phyloP scores from a whole-genome alignment of 2,797 vertebrate genomes.

The Acrossocheilus fasciatus region DNA sequence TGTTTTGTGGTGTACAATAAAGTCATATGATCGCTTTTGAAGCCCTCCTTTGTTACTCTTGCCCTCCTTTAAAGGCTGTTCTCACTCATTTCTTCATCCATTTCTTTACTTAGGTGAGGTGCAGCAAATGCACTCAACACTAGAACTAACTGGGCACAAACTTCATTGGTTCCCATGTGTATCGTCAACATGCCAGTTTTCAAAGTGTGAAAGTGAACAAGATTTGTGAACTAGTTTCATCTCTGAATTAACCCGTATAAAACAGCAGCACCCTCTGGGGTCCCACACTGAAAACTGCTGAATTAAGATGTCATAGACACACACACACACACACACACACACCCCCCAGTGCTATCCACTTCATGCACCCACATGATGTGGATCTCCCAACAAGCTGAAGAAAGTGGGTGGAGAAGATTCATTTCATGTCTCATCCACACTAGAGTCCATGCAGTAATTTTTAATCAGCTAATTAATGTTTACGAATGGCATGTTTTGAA shows the following conservation, averaged over 20 bases:
- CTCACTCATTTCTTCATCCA: not conserved
- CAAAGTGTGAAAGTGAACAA: not conserved
- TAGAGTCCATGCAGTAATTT: not conserved
- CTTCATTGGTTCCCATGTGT: not conserved
- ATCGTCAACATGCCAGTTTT: not conserved
- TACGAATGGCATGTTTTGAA: constrained; percentile 18
- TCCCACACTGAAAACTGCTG: not conserved
- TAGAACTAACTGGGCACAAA: not conserved
- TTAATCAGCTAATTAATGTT: constrained; percentile 31
- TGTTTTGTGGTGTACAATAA: not conserved
- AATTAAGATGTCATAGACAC: constrained; percentile 4
- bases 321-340: too few species aligned
- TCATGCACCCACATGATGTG: constrained; percentile 13
- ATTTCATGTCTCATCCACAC: constrained; percentile 20
- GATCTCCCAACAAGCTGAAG: constrained; percentile 1
- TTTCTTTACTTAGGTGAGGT: not conserved
- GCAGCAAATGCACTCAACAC: not conserved
- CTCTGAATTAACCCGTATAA: not conserved
- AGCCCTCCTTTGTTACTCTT: not conserved
- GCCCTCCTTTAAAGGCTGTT: not conserved
- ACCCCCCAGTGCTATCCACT: not conserved
- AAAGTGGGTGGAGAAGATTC: constrained; percentile 24
- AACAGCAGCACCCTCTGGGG: not conserved
- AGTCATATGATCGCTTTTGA: not conserved
- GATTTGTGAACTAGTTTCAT: constrained; percentile 3